phyloP scores from a whole-genome alignment of 2,797 vertebrate genomes.

The Sylvia borin region DNA sequence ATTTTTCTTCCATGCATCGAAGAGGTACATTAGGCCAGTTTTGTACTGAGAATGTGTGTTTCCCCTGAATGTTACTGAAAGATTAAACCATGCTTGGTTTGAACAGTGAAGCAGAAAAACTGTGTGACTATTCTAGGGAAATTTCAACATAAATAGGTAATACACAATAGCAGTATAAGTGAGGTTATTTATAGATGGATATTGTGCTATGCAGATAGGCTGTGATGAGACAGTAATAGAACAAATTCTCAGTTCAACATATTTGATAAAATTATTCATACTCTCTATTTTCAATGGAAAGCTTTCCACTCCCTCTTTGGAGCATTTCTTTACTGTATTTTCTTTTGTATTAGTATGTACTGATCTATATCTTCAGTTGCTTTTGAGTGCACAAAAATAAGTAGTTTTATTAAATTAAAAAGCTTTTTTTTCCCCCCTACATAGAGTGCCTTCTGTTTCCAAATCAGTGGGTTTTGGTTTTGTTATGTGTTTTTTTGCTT shows the following conservation, averaged over 20 bases:
- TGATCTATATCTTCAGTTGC: background rate
- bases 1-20: background rate
- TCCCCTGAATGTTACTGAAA: background rate
- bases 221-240: background rate
- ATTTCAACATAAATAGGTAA: conserved; percentile 2
- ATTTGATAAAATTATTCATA: background rate
- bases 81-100: background rate
- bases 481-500: background rate
- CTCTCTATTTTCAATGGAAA: background rate
- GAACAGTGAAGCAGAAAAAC: conserved; percentile 13
- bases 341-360: background rate
- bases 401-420: background rate
- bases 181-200: background rate
- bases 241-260: background rate
- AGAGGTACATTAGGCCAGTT: background rate
- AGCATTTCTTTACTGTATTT: background rate
- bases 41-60: background rate
- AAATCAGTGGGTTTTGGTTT: background rate
- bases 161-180: background rate
- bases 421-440: background rate
- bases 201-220: background rate
- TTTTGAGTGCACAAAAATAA: background rate
- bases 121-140: background rate
- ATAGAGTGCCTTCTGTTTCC: background rate
- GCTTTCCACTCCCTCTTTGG: background rate